Conservation (phyloP, 2,888 invertebrate species). For the Agrochola litura region DNA sequence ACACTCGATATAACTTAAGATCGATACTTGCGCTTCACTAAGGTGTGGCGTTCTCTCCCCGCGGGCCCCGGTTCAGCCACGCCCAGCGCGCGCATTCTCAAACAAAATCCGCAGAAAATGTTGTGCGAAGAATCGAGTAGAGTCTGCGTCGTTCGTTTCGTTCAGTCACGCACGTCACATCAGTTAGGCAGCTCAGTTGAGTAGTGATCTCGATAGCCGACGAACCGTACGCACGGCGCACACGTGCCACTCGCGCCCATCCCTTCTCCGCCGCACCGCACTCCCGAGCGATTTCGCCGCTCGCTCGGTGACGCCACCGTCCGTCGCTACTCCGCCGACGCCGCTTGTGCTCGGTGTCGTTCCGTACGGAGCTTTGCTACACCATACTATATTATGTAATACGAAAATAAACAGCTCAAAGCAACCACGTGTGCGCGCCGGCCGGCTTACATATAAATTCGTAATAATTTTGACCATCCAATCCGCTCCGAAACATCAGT, state of each 20-base stretch:
- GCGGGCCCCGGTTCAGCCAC: constrained; percentile 83
- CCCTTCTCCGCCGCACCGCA: constrained; percentile 75
- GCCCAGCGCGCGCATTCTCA: constrained; percentile 88
- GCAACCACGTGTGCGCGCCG: constrained; percentile 83
- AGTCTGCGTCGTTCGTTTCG: constrained; percentile 75
- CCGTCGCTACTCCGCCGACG: constrained; percentile 63
- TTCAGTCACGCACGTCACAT: constrained; percentile 84
- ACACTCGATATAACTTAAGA: constrained; percentile 73
- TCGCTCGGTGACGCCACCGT: constrained; percentile 74
- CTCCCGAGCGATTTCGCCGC: constrained; percentile 75
- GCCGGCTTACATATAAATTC: constrained; percentile 61
- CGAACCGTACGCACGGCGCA: constrained; percentile 83
- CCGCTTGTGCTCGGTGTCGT: constrained; percentile 67
- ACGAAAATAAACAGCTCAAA: constrained; percentile 82
- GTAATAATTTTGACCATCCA: constrained; percentile 40
- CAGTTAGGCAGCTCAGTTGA: constrained; percentile 79
- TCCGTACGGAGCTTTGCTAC: constrained; percentile 66
- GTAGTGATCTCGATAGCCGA: constrained; percentile 83
- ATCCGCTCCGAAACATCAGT: constrained; percentile 45
- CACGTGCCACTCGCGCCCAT: constrained; percentile 82
- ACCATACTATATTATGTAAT: constrained; percentile 82
- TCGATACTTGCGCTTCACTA: constrained; percentile 81
- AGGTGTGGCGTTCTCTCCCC: constrained; percentile 81
- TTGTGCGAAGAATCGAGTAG: constrained; percentile 81
- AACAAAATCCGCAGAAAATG: constrained; percentile 86